These are phyloP conservation scores for Ethmia dodecea DNA, from an alignment of 2,888 invertebrate genomes.

Conservation along the genomic window DNA sequence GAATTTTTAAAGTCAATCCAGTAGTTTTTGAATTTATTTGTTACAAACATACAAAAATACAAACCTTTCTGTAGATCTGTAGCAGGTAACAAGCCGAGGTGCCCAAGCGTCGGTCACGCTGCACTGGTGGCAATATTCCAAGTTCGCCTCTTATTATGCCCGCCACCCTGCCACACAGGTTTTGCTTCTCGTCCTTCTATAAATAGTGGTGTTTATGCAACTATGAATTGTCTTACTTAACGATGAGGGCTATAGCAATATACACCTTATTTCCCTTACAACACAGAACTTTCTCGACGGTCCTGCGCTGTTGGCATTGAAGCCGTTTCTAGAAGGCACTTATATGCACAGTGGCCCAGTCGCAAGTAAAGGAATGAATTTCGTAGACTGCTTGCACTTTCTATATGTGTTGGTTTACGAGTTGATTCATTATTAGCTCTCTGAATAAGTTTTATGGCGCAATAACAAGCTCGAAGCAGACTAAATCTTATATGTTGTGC, in stretches of 20 bases:
- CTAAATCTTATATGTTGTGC: too few relatives aligned
- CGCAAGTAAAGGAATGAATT: conserved; percentile 58
- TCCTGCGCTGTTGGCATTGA: conserved; percentile 7
- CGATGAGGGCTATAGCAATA: conserved; percentile 19
- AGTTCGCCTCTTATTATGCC: conserved; percentile 34
- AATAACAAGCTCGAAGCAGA: too few relatives aligned
- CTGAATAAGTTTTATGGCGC: conserved; percentile 36
- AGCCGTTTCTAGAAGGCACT: conserved; percentile 18
- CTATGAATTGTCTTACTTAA: conserved; percentile 25
- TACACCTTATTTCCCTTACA: conserved; percentile 15
- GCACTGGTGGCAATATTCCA: neutral
- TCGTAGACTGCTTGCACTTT: conserved; percentile 68
- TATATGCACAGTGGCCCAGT: conserved; percentile 54
- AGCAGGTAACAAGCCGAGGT: too few relatives aligned
- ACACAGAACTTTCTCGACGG: conserved; percentile 26
- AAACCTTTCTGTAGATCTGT: conserved; percentile 2
- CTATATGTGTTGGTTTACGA: conserved; percentile 50
- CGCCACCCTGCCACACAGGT: conserved; percentile 61
- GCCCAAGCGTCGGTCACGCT: neutral
- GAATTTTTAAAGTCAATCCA: too few relatives aligned
- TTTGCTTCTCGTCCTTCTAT: conserved; percentile 63
- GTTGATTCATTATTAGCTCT: conserved; percentile 39
- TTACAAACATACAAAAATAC: too few relatives aligned
- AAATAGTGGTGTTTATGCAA: conserved; percentile 44
- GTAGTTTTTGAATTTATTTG: too few relatives aligned